Evolutionary conservation across 2,113 vertebrate genomes (phyloP), one percentile per base, ranked within the genome.

Genomic region (human): DNA sequence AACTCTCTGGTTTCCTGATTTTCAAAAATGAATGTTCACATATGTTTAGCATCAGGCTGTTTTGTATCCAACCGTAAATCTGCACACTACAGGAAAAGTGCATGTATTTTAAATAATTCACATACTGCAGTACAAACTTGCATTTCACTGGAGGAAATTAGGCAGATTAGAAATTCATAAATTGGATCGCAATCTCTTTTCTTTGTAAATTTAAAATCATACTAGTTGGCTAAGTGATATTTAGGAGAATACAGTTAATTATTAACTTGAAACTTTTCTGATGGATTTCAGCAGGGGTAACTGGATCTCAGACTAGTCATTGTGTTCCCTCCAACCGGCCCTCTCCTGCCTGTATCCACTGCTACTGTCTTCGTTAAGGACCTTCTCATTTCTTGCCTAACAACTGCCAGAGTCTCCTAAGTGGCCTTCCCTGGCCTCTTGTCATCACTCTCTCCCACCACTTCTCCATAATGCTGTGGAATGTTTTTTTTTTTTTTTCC

Each of bases 21-120:
- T 79, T 94, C 72, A 83, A 94, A 96, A 96, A 86, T 90, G 43
- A 95, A 96, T 90, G 76, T 66, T 89, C 45, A 94, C 82, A 70
- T 89, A 93, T 96, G 66, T 96, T 98, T 96, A 97, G 88, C 43
- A 88, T 96, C 59, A 94, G 87, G 27, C 23, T 81, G 16, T 40
- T 61, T 79, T 12, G 10, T 72, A 76, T 70, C 70, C 17, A 81
- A 52, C 8, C 50, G 81, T 93, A 90, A 95, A 94, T 96, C 80
- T 93, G 50, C 81, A 86, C 40, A 90, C 17, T 80, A 72, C 55
- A 88, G 83, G 82, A 87, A 96, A 76, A 78, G 32, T 76, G 55
- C 14, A 78, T 72, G 17, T 73, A 86, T 94, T 96, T 92, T 84
- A 90, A 95, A 90, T 93, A 85, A 96, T 92, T 96, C 87, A 92